Percentiles rank a stretch among this genome's conserved stretches.
Conservation (phyloP, 2,888 invertebrate species). For the Athalia circularis region DNA sequence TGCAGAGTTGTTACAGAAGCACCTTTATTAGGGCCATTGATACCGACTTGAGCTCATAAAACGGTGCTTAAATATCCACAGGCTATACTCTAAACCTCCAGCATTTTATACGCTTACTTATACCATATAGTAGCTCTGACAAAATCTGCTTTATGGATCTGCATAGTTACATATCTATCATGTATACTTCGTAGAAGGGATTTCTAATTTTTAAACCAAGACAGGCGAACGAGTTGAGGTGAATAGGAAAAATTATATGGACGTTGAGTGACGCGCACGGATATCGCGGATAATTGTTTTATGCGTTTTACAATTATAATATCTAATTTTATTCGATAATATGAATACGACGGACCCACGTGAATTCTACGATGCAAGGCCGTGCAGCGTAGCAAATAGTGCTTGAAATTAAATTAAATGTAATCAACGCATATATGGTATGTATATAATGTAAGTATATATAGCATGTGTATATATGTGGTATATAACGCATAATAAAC, state of each 20-base stretch:
- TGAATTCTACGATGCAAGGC: conserved; percentile 69
- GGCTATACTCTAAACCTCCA: no score
- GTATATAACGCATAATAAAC: background rate
- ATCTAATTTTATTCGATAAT: conserved; percentile 2
- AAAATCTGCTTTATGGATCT: background rate
- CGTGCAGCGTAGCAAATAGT: conserved; percentile 70
- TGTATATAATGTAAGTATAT: background rate
- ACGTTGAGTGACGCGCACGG: conserved; percentile 25
- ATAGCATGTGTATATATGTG: background rate
- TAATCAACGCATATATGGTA: conserved; percentile 28
- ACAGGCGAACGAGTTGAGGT: background rate
- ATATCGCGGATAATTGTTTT: background rate
- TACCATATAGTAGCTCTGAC: no score
- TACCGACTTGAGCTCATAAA: background rate
- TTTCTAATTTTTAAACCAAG: no score
- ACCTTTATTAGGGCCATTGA: conserved; percentile 9
- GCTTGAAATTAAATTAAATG: conserved; percentile 56
- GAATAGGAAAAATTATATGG: background rate
- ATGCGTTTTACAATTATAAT: conserved; percentile 8
- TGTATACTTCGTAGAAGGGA: no score
- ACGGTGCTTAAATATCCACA: background rate
- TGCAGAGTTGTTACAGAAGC: no score
- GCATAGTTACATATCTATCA: no score
- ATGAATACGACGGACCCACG: conserved; percentile 50
- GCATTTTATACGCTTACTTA: no score